A percentile compares a stretch with the other conserved stretches of the same genome.
phyloP scores from a whole-genome alignment of 2,797 vertebrate genomes.

The Silurus lanzhouensis region DNA sequence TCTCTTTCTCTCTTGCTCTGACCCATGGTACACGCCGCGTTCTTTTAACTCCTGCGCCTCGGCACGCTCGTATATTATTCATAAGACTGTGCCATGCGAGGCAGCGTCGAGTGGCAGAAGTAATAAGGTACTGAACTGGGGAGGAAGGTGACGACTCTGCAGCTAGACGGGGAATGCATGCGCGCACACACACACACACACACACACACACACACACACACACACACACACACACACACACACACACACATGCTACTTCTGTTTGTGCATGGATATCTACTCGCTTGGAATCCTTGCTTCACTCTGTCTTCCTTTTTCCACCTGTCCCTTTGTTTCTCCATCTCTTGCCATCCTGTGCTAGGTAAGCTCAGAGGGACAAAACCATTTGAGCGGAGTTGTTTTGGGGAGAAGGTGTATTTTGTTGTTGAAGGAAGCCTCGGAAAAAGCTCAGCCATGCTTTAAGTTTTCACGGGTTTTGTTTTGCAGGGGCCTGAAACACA shows the following conservation, averaged over 20 bases:
- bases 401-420: constrained; percentile 23
- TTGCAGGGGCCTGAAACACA: constrained; percentile 36
- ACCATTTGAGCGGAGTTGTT: constrained; percentile 31
- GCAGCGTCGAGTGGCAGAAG: constrained; percentile 77
- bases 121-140: constrained; percentile 77
- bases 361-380: constrained; percentile 25
- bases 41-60: constrained; percentile 82
- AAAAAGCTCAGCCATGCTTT: constrained; percentile 24
- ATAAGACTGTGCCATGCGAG: constrained; percentile 74
- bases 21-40: constrained; percentile 71
- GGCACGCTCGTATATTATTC: constrained; percentile 82
- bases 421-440: constrained; percentile 25
- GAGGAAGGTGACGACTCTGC: constrained; percentile 63
- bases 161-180: constrained; percentile 42
- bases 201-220: constrained; percentile 31
- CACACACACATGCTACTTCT: constrained; percentile 15
- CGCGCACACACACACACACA: constrained; percentile 28
- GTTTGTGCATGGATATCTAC: constrained; percentile 45
- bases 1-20: constrained; percentile 65
- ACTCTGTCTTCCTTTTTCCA: constrained; percentile 8
- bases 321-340: constrained; percentile 26
- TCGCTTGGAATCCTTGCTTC: constrained; percentile 31
- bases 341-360: constrained; percentile 4
- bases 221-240: not conserved
- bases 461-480: constrained; percentile 51